Evolutionary conservation across 2,113 vertebrate genomes (phyloP).

Genomic region (Laticauda laticaudata): DNA sequence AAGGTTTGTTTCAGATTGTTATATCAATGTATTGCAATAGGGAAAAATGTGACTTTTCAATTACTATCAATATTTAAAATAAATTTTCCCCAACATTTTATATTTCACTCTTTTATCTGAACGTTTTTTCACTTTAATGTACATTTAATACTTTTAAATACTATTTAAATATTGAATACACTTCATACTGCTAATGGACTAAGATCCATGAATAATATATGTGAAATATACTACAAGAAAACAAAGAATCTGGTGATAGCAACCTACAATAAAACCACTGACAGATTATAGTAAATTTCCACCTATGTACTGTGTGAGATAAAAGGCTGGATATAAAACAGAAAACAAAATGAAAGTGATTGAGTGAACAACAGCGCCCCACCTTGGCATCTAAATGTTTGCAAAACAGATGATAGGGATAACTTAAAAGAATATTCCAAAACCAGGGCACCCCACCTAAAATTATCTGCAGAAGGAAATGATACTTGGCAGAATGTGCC

Average conservation of each 20-base stretch:
- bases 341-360: neutral
- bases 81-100: neutral
- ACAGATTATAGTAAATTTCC: neutral
- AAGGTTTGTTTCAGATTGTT: neutral
- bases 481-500: neutral
- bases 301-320: neutral
- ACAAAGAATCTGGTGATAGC: neutral
- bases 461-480: neutral
- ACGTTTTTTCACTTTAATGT: neutral
- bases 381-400: neutral
- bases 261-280: neutral
- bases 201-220: neutral
- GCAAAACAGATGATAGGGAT: neutral
- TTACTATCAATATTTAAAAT: constrained; percentile 26
- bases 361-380: neutral
- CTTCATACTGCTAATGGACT: neutral
- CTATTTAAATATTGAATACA: neutral
- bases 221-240: neutral
- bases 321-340: neutral
- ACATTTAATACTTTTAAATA: neutral
- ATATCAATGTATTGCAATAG: neutral
- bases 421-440: neutral
- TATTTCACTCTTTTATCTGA: neutral
- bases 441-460: neutral
- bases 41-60: neutral